These are phyloP conservation scores for Thrips palmi DNA, from an alignment of 1,140 invertebrate genomes.

Conservation along the genomic window DNA sequence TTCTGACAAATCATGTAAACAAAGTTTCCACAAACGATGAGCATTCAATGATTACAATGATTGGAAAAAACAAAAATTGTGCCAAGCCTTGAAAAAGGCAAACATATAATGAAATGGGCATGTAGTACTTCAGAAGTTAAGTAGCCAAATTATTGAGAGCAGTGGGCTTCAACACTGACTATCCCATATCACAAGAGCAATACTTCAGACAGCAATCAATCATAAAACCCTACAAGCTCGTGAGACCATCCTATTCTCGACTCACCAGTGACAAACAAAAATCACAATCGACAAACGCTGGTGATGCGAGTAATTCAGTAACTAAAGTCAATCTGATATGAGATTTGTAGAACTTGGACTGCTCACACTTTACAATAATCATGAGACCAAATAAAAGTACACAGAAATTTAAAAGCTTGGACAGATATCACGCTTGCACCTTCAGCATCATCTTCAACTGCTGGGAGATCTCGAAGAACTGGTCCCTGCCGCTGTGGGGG, in stretches of 20 bases:
- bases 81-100: too few species aligned
- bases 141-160: too few species aligned
- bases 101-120: too few species aligned
- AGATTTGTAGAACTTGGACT: background rate
- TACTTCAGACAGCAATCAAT: too few species aligned
- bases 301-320: background rate
- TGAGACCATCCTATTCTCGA: background rate
- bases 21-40: too few species aligned
- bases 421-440: slow-evolving; percentile 28
- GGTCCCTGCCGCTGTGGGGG: slow-evolving; percentile 17
- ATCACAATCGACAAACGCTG: background rate
- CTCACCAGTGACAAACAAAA: background rate
- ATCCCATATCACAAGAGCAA: too few species aligned
- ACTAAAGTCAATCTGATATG: background rate
- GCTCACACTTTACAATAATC: background rate
- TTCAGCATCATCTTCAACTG: slow-evolving; percentile 36
- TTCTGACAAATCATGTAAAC: too few species aligned
- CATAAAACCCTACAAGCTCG: too few species aligned
- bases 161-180: too few species aligned
- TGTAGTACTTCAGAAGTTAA: too few species aligned
- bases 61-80: too few species aligned
- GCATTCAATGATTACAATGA: too few species aligned
- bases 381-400: background rate
- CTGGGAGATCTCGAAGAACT: slow-evolving; percentile 23
- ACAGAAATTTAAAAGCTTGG: background rate